These are phyloP conservation scores for Salmo trutta DNA, from an alignment of 2,797 vertebrate species.

Conservation along the genomic window DNA sequence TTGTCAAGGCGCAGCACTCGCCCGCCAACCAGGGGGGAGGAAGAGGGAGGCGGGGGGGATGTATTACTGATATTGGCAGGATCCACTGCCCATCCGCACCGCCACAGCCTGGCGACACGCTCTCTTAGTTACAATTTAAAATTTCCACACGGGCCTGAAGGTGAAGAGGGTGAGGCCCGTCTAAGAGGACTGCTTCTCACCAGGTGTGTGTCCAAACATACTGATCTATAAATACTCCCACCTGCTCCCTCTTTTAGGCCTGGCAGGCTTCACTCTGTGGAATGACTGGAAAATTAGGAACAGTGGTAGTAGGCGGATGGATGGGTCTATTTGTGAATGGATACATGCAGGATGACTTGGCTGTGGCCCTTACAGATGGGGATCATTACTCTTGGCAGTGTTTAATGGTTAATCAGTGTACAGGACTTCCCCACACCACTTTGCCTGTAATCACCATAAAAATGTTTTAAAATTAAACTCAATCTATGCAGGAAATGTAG, in stretches of 20 bases:
- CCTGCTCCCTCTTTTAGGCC: background rate
- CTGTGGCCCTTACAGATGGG: constrained; percentile 11
- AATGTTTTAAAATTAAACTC: background rate
- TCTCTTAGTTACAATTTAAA: constrained; percentile 57
- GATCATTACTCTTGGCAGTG: constrained; percentile 32
- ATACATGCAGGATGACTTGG: constrained; percentile 37
- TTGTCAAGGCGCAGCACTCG: constrained; percentile 55
- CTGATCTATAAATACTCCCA: constrained; percentile 52
- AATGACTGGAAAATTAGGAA: constrained; percentile 25
- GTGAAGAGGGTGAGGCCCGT: constrained; percentile 44
- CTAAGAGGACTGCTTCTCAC: constrained; percentile 49
- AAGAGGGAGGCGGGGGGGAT: constrained; percentile 43
- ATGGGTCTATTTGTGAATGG: constrained; percentile 50
- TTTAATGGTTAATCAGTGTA: constrained; percentile 44
- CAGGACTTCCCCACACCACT: constrained; percentile 21
- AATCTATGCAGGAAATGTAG: background rate
- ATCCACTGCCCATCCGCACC: constrained; percentile 47
- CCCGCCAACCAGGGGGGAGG: constrained; percentile 51
- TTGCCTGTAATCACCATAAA: constrained; percentile 22
- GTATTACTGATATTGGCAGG: constrained; percentile 52
- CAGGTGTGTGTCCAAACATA: constrained; percentile 61
- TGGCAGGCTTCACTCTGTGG: constrained; percentile 14
- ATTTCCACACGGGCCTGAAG: constrained; percentile 55
- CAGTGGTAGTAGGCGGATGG: constrained; percentile 9
- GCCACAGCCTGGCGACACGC: constrained; percentile 35